Evolutionary conservation across 2,888 invertebrate genomes (phyloP), one percentile per base, ranked within the genome.

Genomic region (Eupithecia abbreviata): DNA sequence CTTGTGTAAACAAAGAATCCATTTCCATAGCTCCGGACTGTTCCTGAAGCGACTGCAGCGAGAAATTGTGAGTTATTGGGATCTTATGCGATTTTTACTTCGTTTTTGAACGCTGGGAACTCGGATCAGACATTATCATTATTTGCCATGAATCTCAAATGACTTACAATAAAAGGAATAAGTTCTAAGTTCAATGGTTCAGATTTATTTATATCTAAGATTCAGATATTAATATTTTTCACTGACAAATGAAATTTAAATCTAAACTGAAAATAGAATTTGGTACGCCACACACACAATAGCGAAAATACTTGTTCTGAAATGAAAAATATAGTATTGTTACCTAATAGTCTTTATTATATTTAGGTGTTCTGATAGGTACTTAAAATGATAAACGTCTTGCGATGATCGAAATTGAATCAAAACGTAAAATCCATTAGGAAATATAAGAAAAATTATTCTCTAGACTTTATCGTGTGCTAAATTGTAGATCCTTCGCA

Each of bases 401-500:
- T 58, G 18, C 7, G 9, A 58, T 1, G 18, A 78, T 76, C 73
- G 77, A 80, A 79, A 65, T 66, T 55, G 74, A 77, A 81, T 76
- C 74, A 71, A 77, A 81, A 66, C 73, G 71, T 76, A 75, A 71
- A 78, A 78, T 78, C 80, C 76, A 80, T 79, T 76, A 75, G 71
- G 79, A 83, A 84, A 85, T 85, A 85, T 81, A 85, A 84, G 85
- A 87, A 87, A 88, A 58, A 88, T 86, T 86, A 85, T 82, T 77
- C 85, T 83, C 83, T 81, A 30, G 85, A 85, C 85, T 89, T 90
- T 88, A 90, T 91, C 89, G 88, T 84, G 85, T 87, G 88, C 86
- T 86, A 89, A 91, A 91, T 90, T 88, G 85, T 78, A 86, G 85
- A 87, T 89, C 86, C 86, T 82, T 88, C 87, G 89, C 91, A 89